A percentile compares a stretch with the other conserved stretches of the same genome.
Conservation (phyloP, 1,140 invertebrate genomes). For the Daktulosphaira vitifoliae region DNA sequence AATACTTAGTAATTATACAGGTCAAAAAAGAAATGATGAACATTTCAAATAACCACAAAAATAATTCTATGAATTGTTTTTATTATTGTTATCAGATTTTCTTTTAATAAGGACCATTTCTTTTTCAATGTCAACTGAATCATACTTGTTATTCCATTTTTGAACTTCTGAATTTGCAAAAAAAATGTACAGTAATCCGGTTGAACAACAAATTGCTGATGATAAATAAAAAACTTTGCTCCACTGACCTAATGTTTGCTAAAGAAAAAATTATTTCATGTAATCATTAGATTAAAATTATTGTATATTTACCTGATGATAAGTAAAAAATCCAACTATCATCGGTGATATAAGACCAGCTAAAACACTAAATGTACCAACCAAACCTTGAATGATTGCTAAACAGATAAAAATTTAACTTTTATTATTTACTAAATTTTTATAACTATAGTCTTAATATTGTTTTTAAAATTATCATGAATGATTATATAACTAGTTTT, state of each 20-base stretch:
- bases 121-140: background rate
- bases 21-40: background rate
- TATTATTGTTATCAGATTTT: background rate
- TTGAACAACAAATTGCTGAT: conserved; percentile 46
- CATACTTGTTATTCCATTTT: conserved; percentile 48
- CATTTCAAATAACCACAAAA: too few relatives aligned
- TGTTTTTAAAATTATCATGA: too few relatives aligned
- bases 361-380: conserved; percentile 47
- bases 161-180: conserved; percentile 55
- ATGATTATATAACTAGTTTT: too few relatives aligned
- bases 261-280: conserved; percentile 39
- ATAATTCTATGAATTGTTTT: too few relatives aligned
- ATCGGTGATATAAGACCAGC: conserved; percentile 41
- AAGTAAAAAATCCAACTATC: background rate
- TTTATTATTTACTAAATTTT: too few relatives aligned
- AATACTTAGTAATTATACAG: too few relatives aligned
- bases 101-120: conserved; percentile 11
- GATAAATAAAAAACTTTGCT: conserved; percentile 54
- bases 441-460: too few relatives aligned
- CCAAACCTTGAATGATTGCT: conserved; percentile 50
- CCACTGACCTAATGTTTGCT: conserved; percentile 61
- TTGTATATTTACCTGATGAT: background rate
- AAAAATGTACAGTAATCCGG: conserved; percentile 49
- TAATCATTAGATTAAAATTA: background rate
- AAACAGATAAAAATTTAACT: conserved; percentile 20